Evolutionary conservation across 2,888 invertebrate species (phyloP), one percentile per base, ranked within the genome.

Genomic region (Ptycholaimellus sp.): DNA sequence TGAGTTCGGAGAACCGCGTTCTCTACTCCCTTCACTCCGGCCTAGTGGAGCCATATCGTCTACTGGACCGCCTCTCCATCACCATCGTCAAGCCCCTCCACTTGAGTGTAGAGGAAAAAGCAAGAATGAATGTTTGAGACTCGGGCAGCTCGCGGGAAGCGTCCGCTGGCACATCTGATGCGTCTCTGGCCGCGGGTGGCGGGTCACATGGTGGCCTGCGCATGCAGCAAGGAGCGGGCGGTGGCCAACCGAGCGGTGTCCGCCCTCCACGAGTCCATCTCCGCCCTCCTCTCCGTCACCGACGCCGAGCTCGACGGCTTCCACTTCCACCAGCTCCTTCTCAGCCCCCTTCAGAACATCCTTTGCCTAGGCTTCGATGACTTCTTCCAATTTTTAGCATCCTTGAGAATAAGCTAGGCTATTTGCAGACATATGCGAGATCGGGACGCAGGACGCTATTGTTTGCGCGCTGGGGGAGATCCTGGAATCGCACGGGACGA

Each of bases 401-500:
- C n/a, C n/a, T n/a, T n/a, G n/a, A n/a, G n/a, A n/a, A n/a, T n/a
- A n/a, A n/a, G n/a, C n/a, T n/a, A n/a, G n/a, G n/a, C n/a, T n/a
- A n/a, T n/a, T n/a, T n/a, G n/a, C 85, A 52, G 87, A 90, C 56
- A 67, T 82, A 9, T 85, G 85, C 58, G 83, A 85, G 59, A 71
- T 74, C 40, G 87, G 90, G 59, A 80, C 85, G 29, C 82, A 83
- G 66, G 69, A 70, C 50, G 63, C 81, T 76, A 82, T 93, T 49
- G 80, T 90, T 31, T 79, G 81, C 37, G 83, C 82, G 49, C 73
- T 90, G 33, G 85, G 85, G 59, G 85, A 85, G 61, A 80, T 90
- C 50, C 87, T 93, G 0, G 85, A 87, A 60, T 80, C 80, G 0
- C 83, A 81, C 58, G 70, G n/a, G n/a, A n/a, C n/a, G n/a, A 83